These are phyloP conservation scores for Sminthurides aquaticus DNA, from an alignment of 2,888 invertebrate species.

Conservation along the genomic window DNA sequence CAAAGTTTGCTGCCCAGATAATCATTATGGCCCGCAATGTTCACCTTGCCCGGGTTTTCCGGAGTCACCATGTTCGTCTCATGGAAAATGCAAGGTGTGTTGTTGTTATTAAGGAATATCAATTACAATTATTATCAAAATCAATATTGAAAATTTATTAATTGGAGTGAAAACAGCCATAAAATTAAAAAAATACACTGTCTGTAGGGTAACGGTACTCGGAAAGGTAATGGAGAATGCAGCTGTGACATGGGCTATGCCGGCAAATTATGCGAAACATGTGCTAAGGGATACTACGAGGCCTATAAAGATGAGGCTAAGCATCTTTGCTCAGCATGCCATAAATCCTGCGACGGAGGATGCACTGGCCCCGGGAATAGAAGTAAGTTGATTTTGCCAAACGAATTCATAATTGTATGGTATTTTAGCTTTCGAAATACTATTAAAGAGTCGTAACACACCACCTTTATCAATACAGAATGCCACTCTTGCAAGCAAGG, in stretches of 20 bases:
- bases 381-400: slow-evolving; percentile 49
- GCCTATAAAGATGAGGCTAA: slow-evolving; percentile 67
- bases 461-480: neutral
- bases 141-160: slow-evolving; percentile 1
- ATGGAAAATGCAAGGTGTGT: slow-evolving; percentile 65
- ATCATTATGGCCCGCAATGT: slow-evolving; percentile 77
- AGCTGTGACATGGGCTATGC: slow-evolving; percentile 73
- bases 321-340: slow-evolving; percentile 69
- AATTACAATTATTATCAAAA: neutral
- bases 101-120: neutral
- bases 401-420: neutral
- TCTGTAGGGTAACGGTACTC: slow-evolving; percentile 72
- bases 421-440: neutral
- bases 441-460: too few relatives aligned
- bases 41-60: slow-evolving; percentile 68
- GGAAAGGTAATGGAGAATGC: slow-evolving; percentile 88
- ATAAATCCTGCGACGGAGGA: slow-evolving; percentile 65
- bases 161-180: too few relatives aligned
- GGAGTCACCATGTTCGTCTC: slow-evolving; percentile 66
- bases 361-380: slow-evolving; percentile 68
- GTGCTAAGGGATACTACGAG: slow-evolving; percentile 64
- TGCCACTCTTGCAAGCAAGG: slow-evolving; percentile 58
- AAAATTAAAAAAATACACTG: too few relatives aligned
- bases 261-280: slow-evolving; percentile 70
- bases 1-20: slow-evolving; percentile 73